phyloP scores from a whole-genome alignment of 2,113 vertebrate genomes.

The Microtus montanus region DNA sequence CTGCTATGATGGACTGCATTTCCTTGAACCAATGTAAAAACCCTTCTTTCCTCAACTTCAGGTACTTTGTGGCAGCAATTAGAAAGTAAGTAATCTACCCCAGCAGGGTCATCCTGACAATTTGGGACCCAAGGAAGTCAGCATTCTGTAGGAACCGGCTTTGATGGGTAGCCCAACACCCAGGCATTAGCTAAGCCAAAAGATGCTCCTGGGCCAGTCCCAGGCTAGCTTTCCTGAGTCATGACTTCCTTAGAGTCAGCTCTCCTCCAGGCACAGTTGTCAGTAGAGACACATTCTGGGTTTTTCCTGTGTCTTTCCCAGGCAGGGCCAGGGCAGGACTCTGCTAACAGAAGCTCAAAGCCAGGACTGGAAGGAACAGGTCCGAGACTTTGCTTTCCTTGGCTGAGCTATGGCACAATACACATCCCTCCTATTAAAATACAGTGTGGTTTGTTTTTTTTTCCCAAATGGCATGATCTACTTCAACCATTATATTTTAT shows the following conservation, averaged over 20 bases:
- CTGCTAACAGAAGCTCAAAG: background rate
- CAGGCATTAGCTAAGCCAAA: background rate
- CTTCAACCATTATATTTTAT: background rate
- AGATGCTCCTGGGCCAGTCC: background rate
- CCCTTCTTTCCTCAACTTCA: background rate
- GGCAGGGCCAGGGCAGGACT: background rate
- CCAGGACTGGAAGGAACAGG: background rate
- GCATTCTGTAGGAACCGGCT: background rate
- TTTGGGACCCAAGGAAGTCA: background rate
- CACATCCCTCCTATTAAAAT: slow-evolving; percentile 47
- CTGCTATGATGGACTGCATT: background rate
- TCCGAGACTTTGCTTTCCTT: slow-evolving; percentile 59
- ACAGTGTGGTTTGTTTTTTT: background rate
- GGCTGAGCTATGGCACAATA: slow-evolving; percentile 55
- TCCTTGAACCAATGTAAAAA: background rate
- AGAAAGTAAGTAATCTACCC: background rate
- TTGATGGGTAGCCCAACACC: background rate
- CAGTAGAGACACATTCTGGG: background rate
- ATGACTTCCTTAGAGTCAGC: background rate
- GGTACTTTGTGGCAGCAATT: background rate
- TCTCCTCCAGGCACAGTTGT: background rate
- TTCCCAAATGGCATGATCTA: background rate
- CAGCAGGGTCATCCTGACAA: background rate
- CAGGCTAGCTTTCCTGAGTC: background rate
- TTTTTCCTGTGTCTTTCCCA: background rate